phyloP scores from a whole-genome alignment of 2,113 vertebrate species.

The Pipa parva region DNA sequence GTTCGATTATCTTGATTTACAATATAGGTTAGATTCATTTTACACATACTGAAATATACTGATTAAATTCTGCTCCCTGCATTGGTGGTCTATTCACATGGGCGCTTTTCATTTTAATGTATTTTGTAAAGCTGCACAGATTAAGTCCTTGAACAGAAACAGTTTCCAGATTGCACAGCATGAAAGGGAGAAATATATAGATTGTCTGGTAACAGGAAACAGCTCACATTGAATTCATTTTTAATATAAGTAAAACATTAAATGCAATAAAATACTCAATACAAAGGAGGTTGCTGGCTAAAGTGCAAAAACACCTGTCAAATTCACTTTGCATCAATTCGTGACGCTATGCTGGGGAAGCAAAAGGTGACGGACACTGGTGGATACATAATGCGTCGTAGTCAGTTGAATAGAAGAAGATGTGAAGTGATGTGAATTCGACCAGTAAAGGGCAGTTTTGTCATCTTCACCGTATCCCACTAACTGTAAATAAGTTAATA shows the following conservation, averaged over 20 bases:
- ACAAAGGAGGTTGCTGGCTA: not conserved
- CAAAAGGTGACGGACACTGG: too few relatives aligned
- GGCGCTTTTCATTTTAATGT: constrained; percentile 23
- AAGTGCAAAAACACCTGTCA: too few relatives aligned
- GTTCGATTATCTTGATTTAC: constrained; percentile 22
- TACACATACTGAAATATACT: constrained; percentile 15
- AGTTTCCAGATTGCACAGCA: constrained; percentile 23
- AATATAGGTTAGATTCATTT: constrained; percentile 7
- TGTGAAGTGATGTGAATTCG: too few relatives aligned
- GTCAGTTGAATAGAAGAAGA: too few relatives aligned
- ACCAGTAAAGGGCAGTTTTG: too few relatives aligned
- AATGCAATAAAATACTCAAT: not conserved
- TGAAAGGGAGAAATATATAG: constrained; percentile 10
- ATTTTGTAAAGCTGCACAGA: constrained; percentile 28
- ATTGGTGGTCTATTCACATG: constrained; percentile 20
- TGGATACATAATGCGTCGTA: too few relatives aligned
- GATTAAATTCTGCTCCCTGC: constrained; percentile 13
- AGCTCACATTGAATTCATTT: not conserved
- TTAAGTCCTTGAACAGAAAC: constrained; percentile 25
- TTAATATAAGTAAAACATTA: not conserved
- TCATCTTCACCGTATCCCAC: too few relatives aligned
- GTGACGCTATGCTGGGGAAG: too few relatives aligned
- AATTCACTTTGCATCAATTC: too few relatives aligned
- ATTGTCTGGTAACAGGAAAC: constrained; percentile 6
- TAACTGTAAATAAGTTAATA: too few relatives aligned